Conservation (phyloP, 2,797 vertebrate species). For the Platyrinchus mystaceus region DNA sequence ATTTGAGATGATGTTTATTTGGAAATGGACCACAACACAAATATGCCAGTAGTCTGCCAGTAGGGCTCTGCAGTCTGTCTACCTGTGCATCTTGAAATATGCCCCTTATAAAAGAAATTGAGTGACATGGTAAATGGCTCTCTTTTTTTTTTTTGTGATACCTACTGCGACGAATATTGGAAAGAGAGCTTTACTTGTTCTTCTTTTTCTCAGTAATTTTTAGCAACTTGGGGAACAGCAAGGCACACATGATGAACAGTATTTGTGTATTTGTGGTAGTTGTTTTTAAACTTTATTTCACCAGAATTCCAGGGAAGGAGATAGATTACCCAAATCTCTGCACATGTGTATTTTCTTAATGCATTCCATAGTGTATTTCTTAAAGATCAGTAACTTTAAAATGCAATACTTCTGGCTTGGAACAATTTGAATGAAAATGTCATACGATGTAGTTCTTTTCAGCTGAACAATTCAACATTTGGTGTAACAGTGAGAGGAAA, state of each 20-base stretch:
- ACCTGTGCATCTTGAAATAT: neutral
- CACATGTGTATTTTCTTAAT: constrained; percentile 1
- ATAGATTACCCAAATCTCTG: constrained; percentile 5
- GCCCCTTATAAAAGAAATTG: neutral
- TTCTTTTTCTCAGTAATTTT: neutral
- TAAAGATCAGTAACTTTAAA: constrained; percentile 12
- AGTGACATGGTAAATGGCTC: neutral
- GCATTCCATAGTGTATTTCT: constrained; percentile 8
- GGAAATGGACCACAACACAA: neutral
- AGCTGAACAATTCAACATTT: neutral
- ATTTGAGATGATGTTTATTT: neutral
- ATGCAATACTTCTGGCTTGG: constrained; percentile 31
- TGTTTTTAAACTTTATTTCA: neutral
- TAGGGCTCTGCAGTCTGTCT: neutral
- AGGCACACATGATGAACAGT: neutral
- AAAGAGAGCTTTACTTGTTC: neutral
- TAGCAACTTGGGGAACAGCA: neutral
- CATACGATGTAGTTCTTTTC: neutral
- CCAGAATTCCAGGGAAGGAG: neutral
- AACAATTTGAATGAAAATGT: constrained; percentile 16
- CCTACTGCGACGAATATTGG: neutral
- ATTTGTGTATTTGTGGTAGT: neutral
- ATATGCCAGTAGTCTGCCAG: neutral
- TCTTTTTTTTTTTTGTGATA: neutral
- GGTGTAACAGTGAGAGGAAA: neutral